Evolutionary conservation across 2,113 vertebrate species (phyloP).

Genomic region (Glaucidium brasilianum): DNA sequence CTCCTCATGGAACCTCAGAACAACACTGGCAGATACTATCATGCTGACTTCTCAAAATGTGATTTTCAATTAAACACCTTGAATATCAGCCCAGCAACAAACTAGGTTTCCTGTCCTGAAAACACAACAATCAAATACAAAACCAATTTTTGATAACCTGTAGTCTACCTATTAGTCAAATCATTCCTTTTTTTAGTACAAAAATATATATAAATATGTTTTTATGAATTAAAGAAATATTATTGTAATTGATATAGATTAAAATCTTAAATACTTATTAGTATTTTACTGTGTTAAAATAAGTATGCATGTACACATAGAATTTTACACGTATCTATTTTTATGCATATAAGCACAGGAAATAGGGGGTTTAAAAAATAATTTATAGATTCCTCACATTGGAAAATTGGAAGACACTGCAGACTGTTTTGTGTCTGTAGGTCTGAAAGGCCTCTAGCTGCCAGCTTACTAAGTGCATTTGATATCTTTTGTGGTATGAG

Average conservation of each 20-base stretch:
- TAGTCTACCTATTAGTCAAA: neutral
- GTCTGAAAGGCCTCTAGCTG: neutral
- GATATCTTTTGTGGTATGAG: neutral
- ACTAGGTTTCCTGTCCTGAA: neutral
- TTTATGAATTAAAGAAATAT: neutral
- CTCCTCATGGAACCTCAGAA: neutral
- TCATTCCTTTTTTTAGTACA: neutral
- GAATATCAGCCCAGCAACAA: neutral
- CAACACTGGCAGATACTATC: neutral
- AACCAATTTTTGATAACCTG: neutral
- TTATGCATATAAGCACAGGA: neutral
- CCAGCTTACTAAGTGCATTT: neutral
- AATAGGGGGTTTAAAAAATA: neutral
- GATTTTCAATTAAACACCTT: neutral
- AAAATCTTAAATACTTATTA: neutral
- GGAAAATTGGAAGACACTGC: neutral
- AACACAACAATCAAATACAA: neutral
- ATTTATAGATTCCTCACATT: neutral
- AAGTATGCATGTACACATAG: neutral
- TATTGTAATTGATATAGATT: neutral
- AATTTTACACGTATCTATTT: neutral
- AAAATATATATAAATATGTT: fast-evolving
- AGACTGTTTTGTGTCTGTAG: neutral
- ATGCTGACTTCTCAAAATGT: neutral
- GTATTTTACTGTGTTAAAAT: neutral